Base-by-base conservation (phyloP, 2,888 invertebrate species). In the Lordiphosa fenestrarum region DNA sequence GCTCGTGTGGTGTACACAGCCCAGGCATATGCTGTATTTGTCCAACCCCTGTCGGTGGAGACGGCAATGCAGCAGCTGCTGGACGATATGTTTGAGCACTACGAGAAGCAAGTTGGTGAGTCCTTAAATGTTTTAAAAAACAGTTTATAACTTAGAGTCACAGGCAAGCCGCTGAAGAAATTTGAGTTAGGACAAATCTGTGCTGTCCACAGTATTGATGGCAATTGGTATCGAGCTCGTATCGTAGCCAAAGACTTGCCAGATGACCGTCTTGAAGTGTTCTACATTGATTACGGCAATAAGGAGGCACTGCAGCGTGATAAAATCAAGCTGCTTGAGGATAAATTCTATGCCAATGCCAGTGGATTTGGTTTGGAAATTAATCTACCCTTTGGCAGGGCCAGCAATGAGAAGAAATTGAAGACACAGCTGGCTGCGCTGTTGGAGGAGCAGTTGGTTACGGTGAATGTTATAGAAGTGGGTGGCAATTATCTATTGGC, bases 261-360 rank as follows among this genome's bases (percentile, higher is more conserved):
- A 13, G 60, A 51, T 2, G 25, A 54, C 0, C 60, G 56, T 6
- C 91, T 94, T 0, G 91, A 91, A 53, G 88, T 90, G 0, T 65
- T 78, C 3, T 94, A 91, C 82, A 85, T 93, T 0, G 95, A 95
- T 86, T 95, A 94, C 65, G 95, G 95, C 37, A 94, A 94, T 84
- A 87, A 89, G 0, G 94, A 95, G 87, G 88, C 89, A 4, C 81
- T 95, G 75, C 54, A 89, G 86, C 84, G 71, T 10, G 70, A 72
- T 2, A 68, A 89, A 2, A 52, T 93, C 0, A 92, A 91, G 77
- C 86, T 87, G 56, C 87, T 92, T 5, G 91, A 92, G 53, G 72
- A 90, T 1, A 73, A 75, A 52, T 88, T 89, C 63, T 92, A 91
- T 87, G 89, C 59, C 13, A 66, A 83, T 48, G 72, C 69, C n/a